Evolutionary conservation across 2,888 invertebrate species (phyloP), one percentile per base, ranked within the genome.

Genomic region (Creontiades dilutus): DNA sequence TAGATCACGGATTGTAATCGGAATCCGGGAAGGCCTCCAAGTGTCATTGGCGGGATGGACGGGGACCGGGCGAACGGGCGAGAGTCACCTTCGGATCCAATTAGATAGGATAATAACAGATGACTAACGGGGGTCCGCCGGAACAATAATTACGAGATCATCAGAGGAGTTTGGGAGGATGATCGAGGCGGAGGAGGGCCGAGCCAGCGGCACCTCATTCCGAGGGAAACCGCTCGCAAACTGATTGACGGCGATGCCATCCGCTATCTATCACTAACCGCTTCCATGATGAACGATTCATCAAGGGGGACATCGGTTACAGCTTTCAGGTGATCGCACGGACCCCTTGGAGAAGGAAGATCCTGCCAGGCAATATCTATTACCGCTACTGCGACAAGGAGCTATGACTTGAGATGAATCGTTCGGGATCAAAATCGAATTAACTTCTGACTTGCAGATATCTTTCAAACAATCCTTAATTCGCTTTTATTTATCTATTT

Each of bases 141-240:
- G 85, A 85, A 85, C 85, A 85, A 85, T 85, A 85, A 85, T 85
- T 85, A 85, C 61, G 85, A 85, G 55, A 57, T 85, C 85, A 85
- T 61, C 85, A 28, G 61, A 61, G 57, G 37, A 12, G 5, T 68
- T 23, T 23, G 68, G 68, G 61, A 7, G 48, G 48, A 48, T 48
- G 13, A 7, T 13, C 9, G 48, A 11, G 52, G 68, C 11, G 19
- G 23, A 12, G 68, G 23, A 2, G 68, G 68, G 7, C 9, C 68
- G 27, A 7, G 27, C 0, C n/a, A 16, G 23, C 68, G 11, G 23
- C 68, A 68, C 27, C 61, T 61, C 61, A 61, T 68, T 23, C 68
- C 68, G 9, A 27, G 68, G 68, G 19, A 27, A 68, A 68, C 61
- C 61, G 61, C 61, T 19, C 19, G 3, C 61, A 19, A 61, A 19